Percentiles rank a stretch among this genome's conserved stretches.
These are phyloP conservation scores for Sphaeramia orbicularis DNA, from an alignment of 2,797 vertebrate species.

Conservation along the genomic window DNA sequence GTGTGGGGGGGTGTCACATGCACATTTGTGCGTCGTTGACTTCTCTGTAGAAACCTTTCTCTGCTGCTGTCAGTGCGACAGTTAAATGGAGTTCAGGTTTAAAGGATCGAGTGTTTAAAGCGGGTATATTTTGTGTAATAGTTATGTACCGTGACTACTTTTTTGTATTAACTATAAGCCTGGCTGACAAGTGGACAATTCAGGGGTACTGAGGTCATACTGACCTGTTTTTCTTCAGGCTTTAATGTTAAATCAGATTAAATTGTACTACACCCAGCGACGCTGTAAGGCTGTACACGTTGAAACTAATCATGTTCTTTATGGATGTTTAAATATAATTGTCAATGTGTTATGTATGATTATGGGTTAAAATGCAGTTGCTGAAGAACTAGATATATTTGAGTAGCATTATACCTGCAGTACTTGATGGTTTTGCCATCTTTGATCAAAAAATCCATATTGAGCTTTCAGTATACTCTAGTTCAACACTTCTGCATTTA, in stretches of 20 bases:
- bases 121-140: slow-evolving; percentile 64
- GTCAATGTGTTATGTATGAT: slow-evolving; percentile 14
- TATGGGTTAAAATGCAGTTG: slow-evolving; percentile 26
- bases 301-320: slow-evolving; percentile 36
- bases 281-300: slow-evolving; percentile 28
- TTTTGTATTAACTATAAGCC: slow-evolving; percentile 65
- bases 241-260: slow-evolving; percentile 26
- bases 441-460: no score
- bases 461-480: no score
- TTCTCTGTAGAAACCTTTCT: slow-evolving; percentile 59
- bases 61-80: slow-evolving; percentile 57
- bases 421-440: no score
- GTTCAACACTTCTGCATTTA: no score
- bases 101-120: slow-evolving; percentile 70
- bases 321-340: slow-evolving; percentile 36
- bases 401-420: not conserved
- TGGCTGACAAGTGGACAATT: slow-evolving; percentile 58
- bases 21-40: slow-evolving; percentile 39
- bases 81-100: slow-evolving; percentile 68
- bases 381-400: slow-evolving; percentile 17
- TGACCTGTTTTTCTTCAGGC: slow-evolving; percentile 59
- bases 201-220: slow-evolving; percentile 41
- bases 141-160: slow-evolving; percentile 48
- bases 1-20: slow-evolving; percentile 36
- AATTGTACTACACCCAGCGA: slow-evolving; percentile 23